Conservation (phyloP, 2,113 vertebrate genomes). For the Oenanthe melanoleuca region DNA sequence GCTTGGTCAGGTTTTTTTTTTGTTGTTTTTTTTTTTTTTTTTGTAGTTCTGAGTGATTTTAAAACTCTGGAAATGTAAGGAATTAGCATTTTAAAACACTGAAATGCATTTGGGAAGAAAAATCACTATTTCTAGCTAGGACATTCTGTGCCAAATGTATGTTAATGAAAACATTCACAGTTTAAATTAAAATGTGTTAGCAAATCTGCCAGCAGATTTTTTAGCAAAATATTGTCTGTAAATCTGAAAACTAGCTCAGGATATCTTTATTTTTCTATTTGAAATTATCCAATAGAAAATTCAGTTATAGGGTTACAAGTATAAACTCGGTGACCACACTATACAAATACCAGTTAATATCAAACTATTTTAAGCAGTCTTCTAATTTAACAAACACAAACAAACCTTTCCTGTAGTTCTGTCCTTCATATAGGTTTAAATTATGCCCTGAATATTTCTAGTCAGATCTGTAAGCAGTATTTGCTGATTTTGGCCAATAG, state of each 20-base stretch:
- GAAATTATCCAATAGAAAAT: not conserved
- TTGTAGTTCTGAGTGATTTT: not conserved
- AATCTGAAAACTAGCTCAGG: not conserved
- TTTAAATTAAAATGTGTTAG: conserved; percentile 46
- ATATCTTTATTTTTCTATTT: not conserved
- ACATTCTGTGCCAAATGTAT: conserved; percentile 33
- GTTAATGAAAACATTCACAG: conserved; percentile 61
- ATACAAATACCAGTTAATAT: not conserved
- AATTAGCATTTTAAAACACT: not conserved
- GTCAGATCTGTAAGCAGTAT: not conserved
- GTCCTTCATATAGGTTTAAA: not conserved
- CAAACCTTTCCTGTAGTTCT: not conserved
- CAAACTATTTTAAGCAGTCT: not conserved
- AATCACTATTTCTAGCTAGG: conserved; percentile 17
- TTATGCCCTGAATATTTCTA: not conserved
- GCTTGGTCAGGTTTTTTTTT: not conserved
- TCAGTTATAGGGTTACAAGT: not conserved
- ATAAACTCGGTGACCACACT: not conserved
- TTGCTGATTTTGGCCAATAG: not conserved
- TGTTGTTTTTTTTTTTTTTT: not conserved
- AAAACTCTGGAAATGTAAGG: not conserved
- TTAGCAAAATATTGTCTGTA: conserved; percentile 19
- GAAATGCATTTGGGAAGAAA: not conserved
- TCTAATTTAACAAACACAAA: not conserved
- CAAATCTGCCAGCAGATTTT: conserved; percentile 51